These are phyloP conservation scores for Oryzias dopingdopingensis DNA, from an alignment of 2,797 vertebrate species.

Conservation along the genomic window DNA sequence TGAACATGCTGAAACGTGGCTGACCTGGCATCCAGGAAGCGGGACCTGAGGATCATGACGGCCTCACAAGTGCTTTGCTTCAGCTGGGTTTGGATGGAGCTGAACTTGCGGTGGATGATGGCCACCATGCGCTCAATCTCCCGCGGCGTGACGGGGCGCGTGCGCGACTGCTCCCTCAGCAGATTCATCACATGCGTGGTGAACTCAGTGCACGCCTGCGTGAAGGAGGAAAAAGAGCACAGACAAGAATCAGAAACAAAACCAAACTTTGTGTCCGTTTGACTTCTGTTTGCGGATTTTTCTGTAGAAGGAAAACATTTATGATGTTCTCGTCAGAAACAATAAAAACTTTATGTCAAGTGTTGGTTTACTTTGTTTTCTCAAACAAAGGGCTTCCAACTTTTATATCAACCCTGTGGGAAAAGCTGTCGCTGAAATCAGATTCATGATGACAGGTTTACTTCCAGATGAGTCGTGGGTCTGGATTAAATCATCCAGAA, in stretches of 20 bases:
- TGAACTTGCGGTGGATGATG: constrained; percentile 95
- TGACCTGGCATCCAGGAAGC: constrained; percentile 91
- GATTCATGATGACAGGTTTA: too few relatives aligned
- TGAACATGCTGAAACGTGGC: neutral
- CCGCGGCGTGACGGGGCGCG: constrained; percentile 86
- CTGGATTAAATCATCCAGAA: too few relatives aligned
- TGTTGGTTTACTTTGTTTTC: too few relatives aligned
- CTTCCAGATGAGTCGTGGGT: too few relatives aligned
- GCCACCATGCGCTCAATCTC: constrained; percentile 94
- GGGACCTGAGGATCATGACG: constrained; percentile 91
- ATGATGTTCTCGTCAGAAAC: too few relatives aligned
- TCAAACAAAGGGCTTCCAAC: too few relatives aligned
- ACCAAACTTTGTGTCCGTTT: too few relatives aligned
- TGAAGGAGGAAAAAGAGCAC: neutral
- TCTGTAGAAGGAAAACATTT: too few relatives aligned
- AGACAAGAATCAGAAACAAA: constrained; percentile 1
- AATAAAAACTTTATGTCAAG: too few relatives aligned
- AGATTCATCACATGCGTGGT: constrained; percentile 95
- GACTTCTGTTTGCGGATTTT: too few relatives aligned
- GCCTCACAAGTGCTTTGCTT: constrained; percentile 95
- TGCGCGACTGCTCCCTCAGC: constrained; percentile 90
- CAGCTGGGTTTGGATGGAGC: constrained; percentile 93
- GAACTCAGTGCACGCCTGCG: constrained; percentile 90
- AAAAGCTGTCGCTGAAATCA: too few relatives aligned
- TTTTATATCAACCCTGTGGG: too few relatives aligned